Evolutionary conservation across 2,797 vertebrate genomes (phyloP).

Genomic region (Gymnothorax javanicus): DNA sequence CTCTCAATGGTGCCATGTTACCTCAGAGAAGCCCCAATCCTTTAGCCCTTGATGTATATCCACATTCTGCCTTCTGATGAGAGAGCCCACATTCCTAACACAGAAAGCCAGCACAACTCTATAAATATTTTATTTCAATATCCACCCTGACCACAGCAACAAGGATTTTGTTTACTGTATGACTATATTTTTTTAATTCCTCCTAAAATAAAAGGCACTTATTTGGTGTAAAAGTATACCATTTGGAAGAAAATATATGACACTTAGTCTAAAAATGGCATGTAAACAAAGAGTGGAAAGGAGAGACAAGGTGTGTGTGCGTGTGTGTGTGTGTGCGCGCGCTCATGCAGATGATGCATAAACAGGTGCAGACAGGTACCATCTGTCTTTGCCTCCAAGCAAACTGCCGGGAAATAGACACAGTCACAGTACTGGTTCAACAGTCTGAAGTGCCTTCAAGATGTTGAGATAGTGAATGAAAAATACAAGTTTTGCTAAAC

Average conservation of each 20-base stretch:
- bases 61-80: too few species aligned
- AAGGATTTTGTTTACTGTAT: neutral
- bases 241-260: neutral
- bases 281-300: neutral
- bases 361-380: neutral
- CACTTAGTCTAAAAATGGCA: neutral
- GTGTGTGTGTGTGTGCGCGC: neutral
- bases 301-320: neutral
- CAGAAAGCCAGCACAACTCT: too few species aligned
- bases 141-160: neutral
- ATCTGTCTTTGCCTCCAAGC: neutral
- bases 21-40: neutral
- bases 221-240: neutral
- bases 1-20: neutral
- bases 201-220: neutral
- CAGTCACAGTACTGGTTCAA: slow-evolving; percentile 42
- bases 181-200: neutral
- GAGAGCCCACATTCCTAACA: too few species aligned
- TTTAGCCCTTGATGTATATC: neutral
- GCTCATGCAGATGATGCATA: neutral
- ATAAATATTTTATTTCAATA: neutral
- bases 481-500: slow-evolving; percentile 39
- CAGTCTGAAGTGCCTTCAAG: slow-evolving; percentile 56
- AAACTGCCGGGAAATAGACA: neutral
- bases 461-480: slow-evolving; percentile 52